These are phyloP conservation scores for Xenopus borealis DNA, from an alignment of 2,113 vertebrate species.

Conservation along the genomic window DNA sequence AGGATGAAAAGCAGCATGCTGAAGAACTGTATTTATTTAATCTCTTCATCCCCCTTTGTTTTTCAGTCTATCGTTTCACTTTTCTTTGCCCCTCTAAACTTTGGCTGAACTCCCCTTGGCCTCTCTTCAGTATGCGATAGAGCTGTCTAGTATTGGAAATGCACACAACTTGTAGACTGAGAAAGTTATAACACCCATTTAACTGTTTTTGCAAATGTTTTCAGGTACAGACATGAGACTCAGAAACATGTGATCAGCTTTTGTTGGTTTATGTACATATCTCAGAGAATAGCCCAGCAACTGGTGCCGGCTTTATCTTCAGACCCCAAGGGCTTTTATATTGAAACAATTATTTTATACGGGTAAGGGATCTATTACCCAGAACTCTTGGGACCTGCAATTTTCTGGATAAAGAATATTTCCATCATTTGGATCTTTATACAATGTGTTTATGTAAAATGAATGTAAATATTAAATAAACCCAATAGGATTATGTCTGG, in stretches of 20 bases:
- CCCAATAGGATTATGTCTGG: too few relatives aligned
- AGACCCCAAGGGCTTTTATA: too few relatives aligned
- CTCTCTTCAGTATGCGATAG: constrained; percentile 34
- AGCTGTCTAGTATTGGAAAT: constrained; percentile 35
- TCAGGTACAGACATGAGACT: not conserved
- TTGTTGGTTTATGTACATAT: not conserved
- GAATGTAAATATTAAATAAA: too few relatives aligned
- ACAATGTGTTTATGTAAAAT: too few relatives aligned
- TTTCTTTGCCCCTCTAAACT: constrained; percentile 31
- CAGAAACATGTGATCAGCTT: not conserved
- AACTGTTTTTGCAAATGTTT: constrained; percentile 26
- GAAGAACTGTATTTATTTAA: not conserved
- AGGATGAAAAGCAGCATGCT: not conserved
- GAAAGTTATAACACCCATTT: constrained; percentile 16
- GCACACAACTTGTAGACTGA: constrained; percentile 14
- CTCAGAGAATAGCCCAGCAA: too few relatives aligned
- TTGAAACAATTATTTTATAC: too few relatives aligned
- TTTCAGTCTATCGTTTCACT: constrained; percentile 12
- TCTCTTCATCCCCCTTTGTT: constrained; percentile 8
- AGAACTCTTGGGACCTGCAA: too few relatives aligned
- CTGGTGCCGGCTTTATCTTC: too few relatives aligned
- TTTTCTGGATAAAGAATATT: too few relatives aligned
- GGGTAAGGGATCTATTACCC: too few relatives aligned
- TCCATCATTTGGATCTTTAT: too few relatives aligned
- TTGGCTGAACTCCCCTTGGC: constrained; percentile 43